Percentiles rank a stretch among this genome's conserved stretches.
These are phyloP conservation scores for Chlorops oryzae DNA, from an alignment of 1,140 invertebrate genomes.

Conservation along the genomic window DNA sequence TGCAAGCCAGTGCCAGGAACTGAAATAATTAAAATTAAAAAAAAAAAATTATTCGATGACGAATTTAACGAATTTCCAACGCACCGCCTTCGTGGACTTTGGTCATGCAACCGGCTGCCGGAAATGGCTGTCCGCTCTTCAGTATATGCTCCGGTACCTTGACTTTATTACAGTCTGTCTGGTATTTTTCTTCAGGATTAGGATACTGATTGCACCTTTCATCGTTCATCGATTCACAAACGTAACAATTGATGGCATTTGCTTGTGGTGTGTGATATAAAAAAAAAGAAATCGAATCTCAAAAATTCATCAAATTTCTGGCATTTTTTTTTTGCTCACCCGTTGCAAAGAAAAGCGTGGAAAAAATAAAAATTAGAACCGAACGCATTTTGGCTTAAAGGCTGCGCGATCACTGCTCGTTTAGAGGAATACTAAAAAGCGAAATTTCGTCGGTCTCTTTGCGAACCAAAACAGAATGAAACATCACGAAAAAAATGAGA, in stretches of 20 bases:
- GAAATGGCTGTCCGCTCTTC: conserved; percentile 16
- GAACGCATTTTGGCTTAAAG: too few species aligned
- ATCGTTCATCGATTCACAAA: conserved; percentile 38
- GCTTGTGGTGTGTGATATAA: conserved; percentile 10
- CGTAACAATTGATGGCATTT: conserved; percentile 35
- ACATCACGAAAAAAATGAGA: too few species aligned
- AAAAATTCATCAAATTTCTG: background rate
- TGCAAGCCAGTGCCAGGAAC: conserved; percentile 7
- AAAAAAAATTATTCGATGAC: background rate
- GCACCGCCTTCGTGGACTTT: conserved; percentile 33
- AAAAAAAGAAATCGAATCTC: background rate
- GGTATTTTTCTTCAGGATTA: conserved; percentile 28
- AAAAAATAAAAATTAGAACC: too few species aligned
- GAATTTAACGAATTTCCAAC: conserved; percentile 11
- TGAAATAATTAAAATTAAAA: conserved; percentile 1
- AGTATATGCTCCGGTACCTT: conserved; percentile 26
- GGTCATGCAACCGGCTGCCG: conserved; percentile 31
- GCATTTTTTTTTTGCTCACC: background rate
- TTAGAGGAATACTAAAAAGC: too few species aligned
- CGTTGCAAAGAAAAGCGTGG: too few species aligned
- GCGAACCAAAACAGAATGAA: too few species aligned
- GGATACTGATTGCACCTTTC: conserved; percentile 33
- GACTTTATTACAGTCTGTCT: conserved; percentile 30
- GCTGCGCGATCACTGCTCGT: too few species aligned
- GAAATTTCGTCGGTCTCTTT: too few species aligned